Conservation (phyloP, 2,113 vertebrate species). For the Phaethornis superciliosus region DNA sequence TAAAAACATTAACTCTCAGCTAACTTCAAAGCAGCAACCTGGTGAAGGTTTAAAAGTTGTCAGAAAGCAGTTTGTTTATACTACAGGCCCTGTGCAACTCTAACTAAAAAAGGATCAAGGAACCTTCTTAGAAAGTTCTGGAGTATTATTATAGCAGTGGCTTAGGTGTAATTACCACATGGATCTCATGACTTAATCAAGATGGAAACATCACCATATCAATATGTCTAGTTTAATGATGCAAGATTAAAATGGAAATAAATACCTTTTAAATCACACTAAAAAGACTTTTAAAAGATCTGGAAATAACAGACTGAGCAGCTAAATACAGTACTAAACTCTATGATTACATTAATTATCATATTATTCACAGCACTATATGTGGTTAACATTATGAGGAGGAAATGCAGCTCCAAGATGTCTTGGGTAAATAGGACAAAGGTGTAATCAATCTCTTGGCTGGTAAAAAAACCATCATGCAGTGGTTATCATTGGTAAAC, state of each 20-base stretch:
- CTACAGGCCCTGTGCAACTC: neutral
- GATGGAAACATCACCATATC: neutral
- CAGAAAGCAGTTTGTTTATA: neutral
- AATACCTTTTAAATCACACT: neutral
- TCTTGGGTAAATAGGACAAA: neutral
- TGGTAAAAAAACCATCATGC: neutral
- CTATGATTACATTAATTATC: neutral
- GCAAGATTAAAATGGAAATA: neutral
- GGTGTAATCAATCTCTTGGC: neutral
- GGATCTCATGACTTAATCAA: neutral
- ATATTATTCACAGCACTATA: neutral
- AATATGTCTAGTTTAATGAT: neutral
- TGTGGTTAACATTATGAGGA: neutral
- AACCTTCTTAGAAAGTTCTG: neutral
- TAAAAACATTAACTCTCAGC: neutral
- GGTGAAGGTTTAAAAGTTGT: neutral
- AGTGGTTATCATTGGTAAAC: neutral
- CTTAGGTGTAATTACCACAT: neutral
- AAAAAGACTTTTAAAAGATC: neutral
- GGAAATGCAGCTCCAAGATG: neutral
- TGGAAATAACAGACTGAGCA: neutral
- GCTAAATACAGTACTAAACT: neutral
- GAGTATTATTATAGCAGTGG: neutral
- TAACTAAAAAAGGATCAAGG: neutral
- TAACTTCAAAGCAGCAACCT: neutral